Base-by-base conservation (phyloP, 2,113 vertebrate species). In the Nettapus auritus region DNA sequence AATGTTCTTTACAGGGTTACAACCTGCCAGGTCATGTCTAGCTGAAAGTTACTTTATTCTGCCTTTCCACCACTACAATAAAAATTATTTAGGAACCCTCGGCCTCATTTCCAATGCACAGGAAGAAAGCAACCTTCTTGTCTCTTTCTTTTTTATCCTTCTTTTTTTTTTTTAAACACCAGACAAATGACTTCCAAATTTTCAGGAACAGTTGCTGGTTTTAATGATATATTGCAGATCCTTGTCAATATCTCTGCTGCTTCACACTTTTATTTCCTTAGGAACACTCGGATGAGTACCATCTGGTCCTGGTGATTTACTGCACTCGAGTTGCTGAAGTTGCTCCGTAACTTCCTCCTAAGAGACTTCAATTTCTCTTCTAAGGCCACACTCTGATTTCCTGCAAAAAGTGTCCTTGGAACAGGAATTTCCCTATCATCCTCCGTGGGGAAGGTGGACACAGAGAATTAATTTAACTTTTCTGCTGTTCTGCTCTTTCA, bases 221-320 rank as follows among this genome's bases (percentile, higher is more conserved):
- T 97, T 97, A 89, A 90, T 66, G 86, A 96, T 97, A 92, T 83
- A 95, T 94, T 97, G 82, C 90, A 95, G 92, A 96, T 94, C 91
- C 93, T 97, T 94, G 73, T 96, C 95, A 97, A 94, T 97, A 97
- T 95, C 94, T 96, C 88, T 96, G 89, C 86, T 94, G 93, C 97
- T 98, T 98, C 97, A 97, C 96, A 98, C 97, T 97, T 96, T 96
- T 97, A 97, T 97, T 97, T 96, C 96, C 96, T 97, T 91, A 96
- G 96, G 96, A 98, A 97, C 96, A 97, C 96, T 97, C 94, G 3
- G 96, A 93, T 96, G 96, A 97, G 96, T 94, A 97, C 98, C 97
- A 97, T 98, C 98, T 98, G 97, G 96, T 97, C 93, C 60, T 94
- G 96, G 90, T 97, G 97, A 97, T 98, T 98, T 98, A 98, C 97